Conservation (phyloP, 2,113 vertebrate genomes). For the Cervus canadensis region DNA sequence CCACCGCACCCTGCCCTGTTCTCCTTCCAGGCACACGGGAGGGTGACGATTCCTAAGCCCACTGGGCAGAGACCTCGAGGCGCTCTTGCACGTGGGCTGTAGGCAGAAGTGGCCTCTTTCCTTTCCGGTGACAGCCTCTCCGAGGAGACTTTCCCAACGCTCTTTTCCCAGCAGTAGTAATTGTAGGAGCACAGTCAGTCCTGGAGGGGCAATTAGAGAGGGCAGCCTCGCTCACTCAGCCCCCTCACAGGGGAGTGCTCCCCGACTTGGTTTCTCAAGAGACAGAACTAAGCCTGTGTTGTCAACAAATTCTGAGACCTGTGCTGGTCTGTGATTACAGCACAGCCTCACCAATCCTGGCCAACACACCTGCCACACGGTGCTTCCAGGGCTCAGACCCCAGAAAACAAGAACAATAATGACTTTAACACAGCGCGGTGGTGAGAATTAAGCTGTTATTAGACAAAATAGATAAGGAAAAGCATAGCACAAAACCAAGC, state of each 20-base stretch:
- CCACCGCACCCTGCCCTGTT: not conserved
- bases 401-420: not conserved
- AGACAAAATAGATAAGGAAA: not conserved
- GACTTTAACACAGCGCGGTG: not conserved
- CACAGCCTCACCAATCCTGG: not conserved
- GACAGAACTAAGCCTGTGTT: not conserved
- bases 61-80: not conserved
- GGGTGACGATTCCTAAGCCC: rapidly evolving
- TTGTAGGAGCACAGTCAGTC: not conserved
- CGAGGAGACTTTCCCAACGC: rapidly evolving
- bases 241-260: too few species aligned
- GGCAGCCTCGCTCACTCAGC: not conserved
- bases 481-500: not conserved
- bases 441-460: not conserved
- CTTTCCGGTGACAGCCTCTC: not conserved
- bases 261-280: not conserved
- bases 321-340: too few species aligned
- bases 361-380: rapidly evolving
- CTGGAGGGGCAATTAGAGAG: rapidly evolving
- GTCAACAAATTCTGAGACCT: not conserved
- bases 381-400: not conserved
- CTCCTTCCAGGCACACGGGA: not conserved
- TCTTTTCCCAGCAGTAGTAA: not conserved
- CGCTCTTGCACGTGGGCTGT: rapidly evolving
- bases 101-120: not conserved